These are phyloP conservation scores for Carpatolechia fugitivella DNA, from an alignment of 2,888 invertebrate species.

Conservation along the genomic window DNA sequence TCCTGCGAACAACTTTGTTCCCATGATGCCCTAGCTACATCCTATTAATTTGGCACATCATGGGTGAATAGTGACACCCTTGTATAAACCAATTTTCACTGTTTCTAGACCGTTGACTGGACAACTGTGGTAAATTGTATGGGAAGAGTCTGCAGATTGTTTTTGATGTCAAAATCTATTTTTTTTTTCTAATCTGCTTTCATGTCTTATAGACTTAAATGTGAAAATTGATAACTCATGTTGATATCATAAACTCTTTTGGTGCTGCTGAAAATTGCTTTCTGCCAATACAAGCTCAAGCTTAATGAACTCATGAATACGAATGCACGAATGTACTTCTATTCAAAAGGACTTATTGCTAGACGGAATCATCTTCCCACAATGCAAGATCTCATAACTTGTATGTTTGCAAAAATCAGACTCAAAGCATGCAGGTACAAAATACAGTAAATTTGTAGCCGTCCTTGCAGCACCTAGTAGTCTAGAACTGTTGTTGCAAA, in stretches of 20 bases:
- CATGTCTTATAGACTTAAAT: no score
- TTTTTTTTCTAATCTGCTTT: not conserved
- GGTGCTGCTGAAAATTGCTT: no score
- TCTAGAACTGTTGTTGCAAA: slow-evolving; percentile 26
- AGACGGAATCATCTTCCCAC: not conserved
- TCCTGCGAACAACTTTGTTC: slow-evolving; percentile 61
- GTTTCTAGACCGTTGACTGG: slow-evolving; percentile 40
- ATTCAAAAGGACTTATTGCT: no score
- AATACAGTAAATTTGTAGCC: slow-evolving; percentile 20
- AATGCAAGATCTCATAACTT: not conserved
- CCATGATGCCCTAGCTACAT: slow-evolving; percentile 46
- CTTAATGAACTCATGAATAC: no score
- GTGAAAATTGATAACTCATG: no score
- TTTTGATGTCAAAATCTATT: not conserved
- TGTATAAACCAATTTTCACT: slow-evolving; percentile 25
- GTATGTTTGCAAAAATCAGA: not conserved
- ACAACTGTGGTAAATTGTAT: slow-evolving; percentile 51
- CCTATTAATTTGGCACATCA: slow-evolving; percentile 11
- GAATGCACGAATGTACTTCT: no score
- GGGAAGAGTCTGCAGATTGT: slow-evolving; percentile 51
- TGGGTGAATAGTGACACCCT: slow-evolving; percentile 25
- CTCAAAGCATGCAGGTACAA: slow-evolving; percentile 17
- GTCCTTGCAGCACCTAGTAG: slow-evolving; percentile 6
- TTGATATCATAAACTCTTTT: no score
- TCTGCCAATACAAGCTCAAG: no score